Base-by-base conservation (phyloP, 2,888 invertebrate species). In the Tolmerus cingulatus region DNA sequence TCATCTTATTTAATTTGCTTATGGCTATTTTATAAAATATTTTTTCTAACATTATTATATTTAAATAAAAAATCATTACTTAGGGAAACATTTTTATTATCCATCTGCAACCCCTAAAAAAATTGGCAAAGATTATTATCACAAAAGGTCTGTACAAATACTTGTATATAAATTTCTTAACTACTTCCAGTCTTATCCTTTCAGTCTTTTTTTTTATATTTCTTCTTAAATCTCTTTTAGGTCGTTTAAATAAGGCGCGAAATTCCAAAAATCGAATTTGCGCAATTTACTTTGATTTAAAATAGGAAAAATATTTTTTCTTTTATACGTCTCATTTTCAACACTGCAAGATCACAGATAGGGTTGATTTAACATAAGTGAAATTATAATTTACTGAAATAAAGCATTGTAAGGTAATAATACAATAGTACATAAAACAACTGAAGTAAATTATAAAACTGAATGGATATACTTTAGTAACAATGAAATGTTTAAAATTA, bases 361-460 rank as follows among this genome's bases (percentile, higher is more conserved):
- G 43, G 43, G 23, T 40, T 78, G 43, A 8, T 79, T 51, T 78
- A 14, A 4, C 27, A 30, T 34, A 55, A 51, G 1, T 79, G 9
- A 79, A 79, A 79, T 51, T 51, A 79, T 79, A 46, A 51, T 27
- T 30, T 66, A 66, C 23, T 23, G 1, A 66, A 66, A 66, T 27
- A 23, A 66, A 12, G 66, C 27, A 27, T n/a, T n/a, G 7, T 51
- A 51, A 51, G 51, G 4, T 51, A 66, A 66, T 66, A 14, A 66
- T 23, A 19, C 14, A n/a, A 23, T 66, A 14, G 14, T 4, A 66
- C 66, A 51, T 40, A 30, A 77, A 88, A 77, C 16, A 87, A 88
- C 88, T 88, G 88, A 88, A 88, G 84, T 85, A 88, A 88, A 88
- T 86, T 87, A 88, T 88, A 88, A 88, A 88, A 88, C 88, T 88